Conservation (phyloP, 2,888 invertebrate species). For the Neocrepidodera transversa region DNA sequence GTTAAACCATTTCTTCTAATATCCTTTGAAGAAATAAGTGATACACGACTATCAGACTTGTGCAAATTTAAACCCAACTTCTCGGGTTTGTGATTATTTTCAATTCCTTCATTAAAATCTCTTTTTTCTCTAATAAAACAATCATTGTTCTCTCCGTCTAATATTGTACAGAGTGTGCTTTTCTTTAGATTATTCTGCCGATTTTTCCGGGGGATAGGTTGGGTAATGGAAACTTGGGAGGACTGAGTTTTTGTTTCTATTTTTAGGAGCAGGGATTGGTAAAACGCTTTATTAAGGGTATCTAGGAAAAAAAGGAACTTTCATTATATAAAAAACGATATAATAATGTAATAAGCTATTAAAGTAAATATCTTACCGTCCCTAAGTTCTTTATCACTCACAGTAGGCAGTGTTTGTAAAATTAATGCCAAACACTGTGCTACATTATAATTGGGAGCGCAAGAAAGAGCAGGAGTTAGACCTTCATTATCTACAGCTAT, state of each 20-base stretch:
- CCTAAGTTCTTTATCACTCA: constrained; percentile 26
- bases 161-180: background rate
- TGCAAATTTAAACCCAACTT: constrained; percentile 47
- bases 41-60: constrained; percentile 50
- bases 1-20: constrained; percentile 8
- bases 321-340: no score
- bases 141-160: constrained; percentile 4
- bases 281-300: constrained; percentile 19
- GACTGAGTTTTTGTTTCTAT: constrained; percentile 21
- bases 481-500: constrained; percentile 66
- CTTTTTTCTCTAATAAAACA: constrained; percentile 30
- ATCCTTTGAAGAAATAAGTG: constrained; percentile 38
- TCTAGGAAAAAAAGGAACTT: constrained; percentile 26
- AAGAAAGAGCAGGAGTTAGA: constrained; percentile 69
- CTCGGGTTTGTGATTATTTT: constrained; percentile 6
- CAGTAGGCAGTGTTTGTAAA: constrained; percentile 47
- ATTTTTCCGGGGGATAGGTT: background rate
- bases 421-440: constrained; percentile 70
- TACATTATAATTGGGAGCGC: constrained; percentile 67
- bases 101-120: constrained; percentile 21
- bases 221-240: constrained; percentile 5
- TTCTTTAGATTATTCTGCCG: background rate
- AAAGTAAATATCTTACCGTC: constrained; percentile 40
- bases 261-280: constrained; percentile 8
- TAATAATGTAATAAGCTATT: no score